These are phyloP conservation scores for Budorcas taxicolor DNA, from an alignment of 2,113 vertebrate species.

Conservation along the genomic window DNA sequence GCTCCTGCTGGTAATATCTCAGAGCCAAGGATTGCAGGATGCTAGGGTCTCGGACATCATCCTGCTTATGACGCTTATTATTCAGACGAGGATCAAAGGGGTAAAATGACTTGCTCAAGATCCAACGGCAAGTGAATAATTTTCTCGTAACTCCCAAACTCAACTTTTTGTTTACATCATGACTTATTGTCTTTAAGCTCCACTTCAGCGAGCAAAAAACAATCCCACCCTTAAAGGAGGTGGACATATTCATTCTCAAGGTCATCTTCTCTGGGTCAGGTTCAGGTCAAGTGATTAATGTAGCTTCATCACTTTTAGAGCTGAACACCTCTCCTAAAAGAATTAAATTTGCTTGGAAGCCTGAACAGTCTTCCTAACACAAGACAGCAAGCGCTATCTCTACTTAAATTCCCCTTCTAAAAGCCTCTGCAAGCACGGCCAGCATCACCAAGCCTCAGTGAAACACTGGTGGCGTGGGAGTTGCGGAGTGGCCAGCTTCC, in stretches of 20 bases:
- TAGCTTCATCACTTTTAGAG: not conserved
- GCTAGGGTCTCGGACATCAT: not conserved
- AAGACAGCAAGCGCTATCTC: not conserved
- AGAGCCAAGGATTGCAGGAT: not conserved
- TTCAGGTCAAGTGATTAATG: not conserved
- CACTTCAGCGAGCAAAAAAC: not conserved
- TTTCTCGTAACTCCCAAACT: not conserved
- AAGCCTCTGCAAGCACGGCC: not conserved
- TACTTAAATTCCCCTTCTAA: not conserved
- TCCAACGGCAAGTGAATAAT: not conserved
- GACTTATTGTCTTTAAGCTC: not conserved
- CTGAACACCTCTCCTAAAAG: not conserved
- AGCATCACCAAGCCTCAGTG: not conserved
- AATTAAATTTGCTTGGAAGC: not conserved
- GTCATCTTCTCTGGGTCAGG: not conserved
- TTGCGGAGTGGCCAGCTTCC: not conserved
- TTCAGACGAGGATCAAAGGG: not conserved
- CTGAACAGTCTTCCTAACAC: not conserved
- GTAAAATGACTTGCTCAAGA: not conserved
- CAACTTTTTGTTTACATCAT: not conserved
- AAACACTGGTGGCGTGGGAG: not conserved
- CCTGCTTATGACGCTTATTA: not conserved
- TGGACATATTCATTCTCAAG: not conserved
- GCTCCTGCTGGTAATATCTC: not conserved
- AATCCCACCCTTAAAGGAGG: not conserved